Evolutionary conservation across 2,797 vertebrate species (phyloP).

Genomic region (Mastacembelus armatus): DNA sequence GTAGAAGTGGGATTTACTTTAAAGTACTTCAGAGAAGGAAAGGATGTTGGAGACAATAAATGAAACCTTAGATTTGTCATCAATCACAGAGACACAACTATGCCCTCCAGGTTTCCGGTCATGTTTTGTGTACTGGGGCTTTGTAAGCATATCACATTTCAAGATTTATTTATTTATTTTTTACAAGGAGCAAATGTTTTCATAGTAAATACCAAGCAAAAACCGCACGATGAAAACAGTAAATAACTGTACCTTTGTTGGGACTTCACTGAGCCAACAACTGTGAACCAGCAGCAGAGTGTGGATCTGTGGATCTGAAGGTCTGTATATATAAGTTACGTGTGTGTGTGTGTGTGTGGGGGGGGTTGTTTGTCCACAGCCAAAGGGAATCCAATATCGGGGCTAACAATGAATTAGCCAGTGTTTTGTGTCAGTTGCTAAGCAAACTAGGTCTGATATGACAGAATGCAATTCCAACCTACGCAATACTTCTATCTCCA

Average conservation of each 20-base stretch:
- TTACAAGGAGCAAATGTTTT: background rate
- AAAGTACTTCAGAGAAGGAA: background rate
- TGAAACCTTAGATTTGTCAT: slow-evolving; percentile 37
- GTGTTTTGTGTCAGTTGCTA: slow-evolving; percentile 72
- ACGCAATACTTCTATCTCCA: slow-evolving; percentile 36
- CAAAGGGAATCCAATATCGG: slow-evolving; percentile 54
- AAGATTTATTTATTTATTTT: background rate
- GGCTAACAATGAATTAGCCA: slow-evolving; percentile 43
- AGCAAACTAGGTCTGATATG: slow-evolving; percentile 62
- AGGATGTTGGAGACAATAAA: no score
- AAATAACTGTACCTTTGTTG: background rate
- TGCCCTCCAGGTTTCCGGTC: slow-evolving; percentile 36
- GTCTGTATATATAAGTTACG: background rate
- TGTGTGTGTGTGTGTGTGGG: slow-evolving; percentile 16
- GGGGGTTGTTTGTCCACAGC: slow-evolving; percentile 18
- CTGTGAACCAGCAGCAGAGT: background rate
- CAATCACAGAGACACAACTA: slow-evolving; percentile 15
- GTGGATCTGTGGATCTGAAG: background rate
- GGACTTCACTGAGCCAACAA: background rate
- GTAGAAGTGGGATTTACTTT: background rate
- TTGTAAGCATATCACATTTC: slow-evolving; percentile 6
- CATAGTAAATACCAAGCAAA: background rate
- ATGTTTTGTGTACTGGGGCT: slow-evolving; percentile 28
- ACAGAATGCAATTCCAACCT: slow-evolving; percentile 56
- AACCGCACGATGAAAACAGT: background rate